phyloP scores from a whole-genome alignment of 2,888 invertebrate species.

The Nomada ferruginata region DNA sequence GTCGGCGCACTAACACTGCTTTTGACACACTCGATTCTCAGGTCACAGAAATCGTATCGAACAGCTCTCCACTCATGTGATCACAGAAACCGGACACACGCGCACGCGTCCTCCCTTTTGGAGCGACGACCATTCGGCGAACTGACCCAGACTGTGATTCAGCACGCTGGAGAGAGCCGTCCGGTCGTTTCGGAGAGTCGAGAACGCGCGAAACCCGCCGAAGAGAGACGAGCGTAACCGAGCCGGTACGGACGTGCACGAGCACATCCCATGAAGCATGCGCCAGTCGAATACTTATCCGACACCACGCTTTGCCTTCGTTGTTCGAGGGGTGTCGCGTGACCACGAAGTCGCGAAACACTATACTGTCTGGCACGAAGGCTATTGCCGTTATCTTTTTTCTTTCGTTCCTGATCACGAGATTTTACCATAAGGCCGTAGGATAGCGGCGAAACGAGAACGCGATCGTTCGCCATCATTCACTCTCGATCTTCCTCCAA shows the following conservation, averaged over 20 bases:
- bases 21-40: slow-evolving; percentile 32
- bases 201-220: slow-evolving; percentile 10
- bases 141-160: slow-evolving; percentile 73
- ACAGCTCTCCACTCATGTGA: slow-evolving; percentile 68
- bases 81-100: slow-evolving; percentile 62
- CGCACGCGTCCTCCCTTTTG: slow-evolving; percentile 67
- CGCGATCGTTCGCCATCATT: slow-evolving; percentile 33
- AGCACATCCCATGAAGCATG: slow-evolving; percentile 49
- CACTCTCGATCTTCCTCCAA: slow-evolving; percentile 36
- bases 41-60: slow-evolving; percentile 58
- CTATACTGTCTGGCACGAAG: slow-evolving; percentile 71
- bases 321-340: slow-evolving; percentile 70
- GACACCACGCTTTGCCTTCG: slow-evolving; percentile 62
- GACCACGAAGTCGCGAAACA: slow-evolving; percentile 70
- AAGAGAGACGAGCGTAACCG: neutral
- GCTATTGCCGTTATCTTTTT: slow-evolving; percentile 67
- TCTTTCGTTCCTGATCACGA: slow-evolving; percentile 62
- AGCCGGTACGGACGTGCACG: slow-evolving; percentile 40
- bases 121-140: slow-evolving; percentile 66
- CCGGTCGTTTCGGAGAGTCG: slow-evolving; percentile 50
- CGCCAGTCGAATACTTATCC: slow-evolving; percentile 48
- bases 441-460: slow-evolving; percentile 40
- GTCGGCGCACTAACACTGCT: slow-evolving; percentile 42
- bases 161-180: slow-evolving; percentile 59
- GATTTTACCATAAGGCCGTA: slow-evolving; percentile 58